These are phyloP conservation scores for Dreissena rostriformis DNA, from an alignment of 1,140 invertebrate species.

Conservation along the genomic window DNA sequence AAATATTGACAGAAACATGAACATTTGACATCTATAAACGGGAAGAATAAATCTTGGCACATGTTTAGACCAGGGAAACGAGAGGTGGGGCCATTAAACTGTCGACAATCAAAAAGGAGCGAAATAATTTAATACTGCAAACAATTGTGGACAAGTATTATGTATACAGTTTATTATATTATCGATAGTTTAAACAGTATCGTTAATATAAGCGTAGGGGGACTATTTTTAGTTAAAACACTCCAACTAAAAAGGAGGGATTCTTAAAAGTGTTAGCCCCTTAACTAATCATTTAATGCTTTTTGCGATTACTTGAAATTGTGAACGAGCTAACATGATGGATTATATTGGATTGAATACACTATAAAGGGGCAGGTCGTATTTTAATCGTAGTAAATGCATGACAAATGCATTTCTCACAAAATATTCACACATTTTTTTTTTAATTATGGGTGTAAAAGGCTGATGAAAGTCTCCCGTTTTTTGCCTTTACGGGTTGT, in stretches of 20 bases:
- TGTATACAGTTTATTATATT: constrained; percentile 1
- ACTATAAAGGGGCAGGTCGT: not conserved
- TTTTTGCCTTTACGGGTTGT: too few species aligned
- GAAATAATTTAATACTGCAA: constrained; percentile 6
- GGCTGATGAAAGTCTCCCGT: too few species aligned
- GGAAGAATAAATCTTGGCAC: not conserved
- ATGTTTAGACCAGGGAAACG: not conserved
- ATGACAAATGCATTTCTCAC: too few species aligned
- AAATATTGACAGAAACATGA: constrained; percentile 10
- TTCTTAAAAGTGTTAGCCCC: not conserved
- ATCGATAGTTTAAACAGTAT: constrained; percentile 5
- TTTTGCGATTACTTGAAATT: not conserved
- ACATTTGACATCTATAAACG: not conserved
- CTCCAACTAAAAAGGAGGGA: not conserved
- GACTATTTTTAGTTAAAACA: not conserved
- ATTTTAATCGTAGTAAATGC: too few species aligned
- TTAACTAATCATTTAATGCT: not conserved
- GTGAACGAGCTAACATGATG: not conserved
- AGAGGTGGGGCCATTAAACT: not conserved
- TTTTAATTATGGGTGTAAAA: too few species aligned
- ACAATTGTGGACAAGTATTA: constrained; percentile 1
- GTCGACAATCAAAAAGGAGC: constrained; percentile 4
- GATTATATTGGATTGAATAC: not conserved
- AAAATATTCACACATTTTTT: too few species aligned
- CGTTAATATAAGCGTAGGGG: not conserved